These are phyloP conservation scores for Drosophila nr. perissopoda DNA, from an alignment of 2,888 invertebrate genomes.

Conservation along the genomic window DNA sequence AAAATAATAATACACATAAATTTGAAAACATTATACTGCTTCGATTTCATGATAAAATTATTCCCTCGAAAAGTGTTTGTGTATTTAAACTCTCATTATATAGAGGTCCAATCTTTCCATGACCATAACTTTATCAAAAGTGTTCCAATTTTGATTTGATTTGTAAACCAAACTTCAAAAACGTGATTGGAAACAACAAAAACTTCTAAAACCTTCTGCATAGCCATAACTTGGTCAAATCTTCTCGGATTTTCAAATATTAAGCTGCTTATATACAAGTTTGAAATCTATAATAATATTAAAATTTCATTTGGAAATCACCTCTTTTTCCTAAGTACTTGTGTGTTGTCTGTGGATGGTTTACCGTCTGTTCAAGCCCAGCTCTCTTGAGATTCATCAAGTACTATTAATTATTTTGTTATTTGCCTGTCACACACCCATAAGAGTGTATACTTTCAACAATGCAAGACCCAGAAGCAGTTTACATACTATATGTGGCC, in stretches of 20 bases:
- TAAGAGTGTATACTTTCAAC: background rate
- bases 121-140: too few species aligned
- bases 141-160: too few species aligned
- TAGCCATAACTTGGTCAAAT: background rate
- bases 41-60: too few species aligned
- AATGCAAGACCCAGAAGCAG: background rate
- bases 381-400: background rate
- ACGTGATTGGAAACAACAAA: background rate
- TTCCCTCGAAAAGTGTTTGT: too few species aligned
- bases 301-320: background rate
- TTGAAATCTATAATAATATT: background rate
- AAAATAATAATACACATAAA: background rate
- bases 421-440: background rate
- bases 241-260: background rate
- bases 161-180: too few species aligned
- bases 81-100: too few species aligned
- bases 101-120: too few species aligned
- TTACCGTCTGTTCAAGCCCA: background rate
- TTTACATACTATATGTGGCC: background rate
- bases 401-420: background rate
- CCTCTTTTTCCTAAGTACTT: background rate
- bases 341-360: background rate
- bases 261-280: background rate
- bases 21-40: too few species aligned
- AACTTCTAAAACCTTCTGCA: background rate